Percentiles rank a stretch among this genome's conserved stretches.
Evolutionary conservation across 2,797 vertebrate genomes (phyloP).

Genomic region (Chloroceryle amazona): DNA sequence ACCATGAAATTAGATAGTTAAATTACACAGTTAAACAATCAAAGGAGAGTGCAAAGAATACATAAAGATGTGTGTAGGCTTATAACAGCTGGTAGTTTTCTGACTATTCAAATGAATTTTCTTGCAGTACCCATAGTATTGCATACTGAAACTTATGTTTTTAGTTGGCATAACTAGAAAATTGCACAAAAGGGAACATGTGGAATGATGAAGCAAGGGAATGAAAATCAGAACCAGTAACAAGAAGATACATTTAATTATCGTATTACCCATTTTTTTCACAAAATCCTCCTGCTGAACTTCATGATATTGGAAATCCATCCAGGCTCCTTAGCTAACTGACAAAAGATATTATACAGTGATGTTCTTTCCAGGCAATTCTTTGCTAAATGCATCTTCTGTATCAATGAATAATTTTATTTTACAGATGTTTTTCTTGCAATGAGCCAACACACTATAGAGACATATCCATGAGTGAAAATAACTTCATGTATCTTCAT

Average conservation of each 20-base stretch:
- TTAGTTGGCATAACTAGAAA: neutral
- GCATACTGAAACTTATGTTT: neutral
- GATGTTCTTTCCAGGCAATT: neutral
- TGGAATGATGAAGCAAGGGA: neutral
- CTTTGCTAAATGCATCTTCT: neutral
- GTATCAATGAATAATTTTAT: neutral
- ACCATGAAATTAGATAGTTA: neutral
- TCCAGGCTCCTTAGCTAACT: neutral
- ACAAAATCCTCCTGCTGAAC: neutral
- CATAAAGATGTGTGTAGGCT: neutral
- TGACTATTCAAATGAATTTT: neutral
- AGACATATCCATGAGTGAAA: neutral
- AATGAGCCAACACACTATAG: neutral
- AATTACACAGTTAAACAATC: neutral
- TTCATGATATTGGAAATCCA: neutral
- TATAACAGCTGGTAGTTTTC: neutral
- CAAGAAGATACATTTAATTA: neutral
- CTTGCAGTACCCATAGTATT: neutral
- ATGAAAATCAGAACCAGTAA: neutral
- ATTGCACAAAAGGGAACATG: neutral
- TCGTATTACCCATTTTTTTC: neutral
- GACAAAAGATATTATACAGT: neutral
- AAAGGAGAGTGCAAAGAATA: neutral
- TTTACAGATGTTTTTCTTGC: neutral
- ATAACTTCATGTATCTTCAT: conserved; percentile 19